These are phyloP conservation scores for Sebastes taczanowskii DNA, from an alignment of 2,797 vertebrate species.

Conservation along the genomic window DNA sequence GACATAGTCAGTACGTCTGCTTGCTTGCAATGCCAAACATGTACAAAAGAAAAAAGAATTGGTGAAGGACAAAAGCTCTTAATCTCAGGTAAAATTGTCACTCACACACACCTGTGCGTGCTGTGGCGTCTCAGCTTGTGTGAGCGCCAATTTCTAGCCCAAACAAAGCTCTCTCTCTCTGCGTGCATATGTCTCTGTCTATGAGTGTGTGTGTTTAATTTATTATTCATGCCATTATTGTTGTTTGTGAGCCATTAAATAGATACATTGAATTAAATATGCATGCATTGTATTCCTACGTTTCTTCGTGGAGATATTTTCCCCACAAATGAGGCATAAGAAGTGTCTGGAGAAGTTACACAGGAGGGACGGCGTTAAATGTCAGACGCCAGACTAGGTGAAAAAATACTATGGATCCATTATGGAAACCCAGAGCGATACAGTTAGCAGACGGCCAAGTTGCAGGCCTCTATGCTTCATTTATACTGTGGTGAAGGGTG, in stretches of 20 bases:
- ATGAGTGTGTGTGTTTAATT: slow-evolving; percentile 40
- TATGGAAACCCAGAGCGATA: slow-evolving; percentile 30
- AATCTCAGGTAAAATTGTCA: slow-evolving; percentile 36
- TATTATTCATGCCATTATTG: slow-evolving; percentile 57
- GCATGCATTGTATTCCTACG: slow-evolving; percentile 28
- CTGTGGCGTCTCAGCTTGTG: slow-evolving; percentile 2
- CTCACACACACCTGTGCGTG: slow-evolving; percentile 31
- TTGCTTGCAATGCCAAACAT: slow-evolving; percentile 39
- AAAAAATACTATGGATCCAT: slow-evolving; percentile 39
- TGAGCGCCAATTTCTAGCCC: slow-evolving; percentile 24
- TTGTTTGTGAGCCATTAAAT: slow-evolving; percentile 64
- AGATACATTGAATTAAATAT: slow-evolving; percentile 64
- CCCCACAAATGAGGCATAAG: slow-evolving; percentile 14
- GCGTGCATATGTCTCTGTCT: slow-evolving; percentile 1
- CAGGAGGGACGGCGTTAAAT: slow-evolving; percentile 23
- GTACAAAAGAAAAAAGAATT: neutral
- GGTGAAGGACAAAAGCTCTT: slow-evolving; percentile 46
- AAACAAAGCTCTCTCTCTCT: slow-evolving; percentile 47
- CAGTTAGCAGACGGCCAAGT: slow-evolving; percentile 50
- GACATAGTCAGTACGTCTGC: slow-evolving; percentile 12
- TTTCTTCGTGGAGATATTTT: slow-evolving; percentile 29
- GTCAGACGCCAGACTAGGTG: slow-evolving; percentile 34
- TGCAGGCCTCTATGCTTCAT: slow-evolving; percentile 50
- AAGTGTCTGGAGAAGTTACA: slow-evolving; percentile 9
- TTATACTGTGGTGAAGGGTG: slow-evolving; percentile 57